phyloP scores from a whole-genome alignment of 2,888 invertebrate species.

The Drosophila prolongata region DNA sequence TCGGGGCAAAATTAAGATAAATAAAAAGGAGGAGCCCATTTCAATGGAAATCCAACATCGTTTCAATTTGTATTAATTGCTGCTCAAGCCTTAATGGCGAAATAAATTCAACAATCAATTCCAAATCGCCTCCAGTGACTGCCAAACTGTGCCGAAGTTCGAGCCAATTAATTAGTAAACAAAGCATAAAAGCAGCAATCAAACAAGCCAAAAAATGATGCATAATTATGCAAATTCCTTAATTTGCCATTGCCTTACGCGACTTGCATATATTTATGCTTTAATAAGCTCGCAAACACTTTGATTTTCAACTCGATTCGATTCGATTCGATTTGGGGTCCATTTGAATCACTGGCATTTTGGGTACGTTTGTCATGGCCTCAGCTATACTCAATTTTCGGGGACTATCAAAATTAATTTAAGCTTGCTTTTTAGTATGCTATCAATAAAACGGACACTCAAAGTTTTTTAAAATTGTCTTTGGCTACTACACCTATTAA shows the following conservation, averaged over 20 bases:
- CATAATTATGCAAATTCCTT: conserved; percentile 75
- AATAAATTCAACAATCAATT: conserved; percentile 35
- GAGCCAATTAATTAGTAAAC: conserved; percentile 72
- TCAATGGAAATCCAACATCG: conserved; percentile 42
- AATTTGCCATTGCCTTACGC: conserved; percentile 54
- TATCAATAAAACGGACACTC: no score
- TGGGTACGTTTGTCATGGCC: conserved; percentile 7
- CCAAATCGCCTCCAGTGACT: conserved; percentile 13
- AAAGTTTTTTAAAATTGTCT: no score
- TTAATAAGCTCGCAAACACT: conserved; percentile 33
- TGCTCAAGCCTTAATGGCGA: conserved; percentile 47
- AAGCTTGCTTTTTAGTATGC: background rate
- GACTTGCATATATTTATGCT: conserved; percentile 56
- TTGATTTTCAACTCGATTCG: conserved; percentile 23
- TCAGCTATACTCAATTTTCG: background rate
- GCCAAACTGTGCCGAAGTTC: conserved; percentile 30
- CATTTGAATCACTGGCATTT: conserved; percentile 12
- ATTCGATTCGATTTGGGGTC: conserved; percentile 33
- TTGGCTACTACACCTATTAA: no score
- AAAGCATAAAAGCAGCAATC: conserved; percentile 66
- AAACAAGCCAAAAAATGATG: conserved; percentile 54
- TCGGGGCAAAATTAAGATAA: conserved; percentile 14
- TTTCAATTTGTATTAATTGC: conserved; percentile 70
- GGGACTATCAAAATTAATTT: background rate
- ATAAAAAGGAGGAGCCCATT: conserved; percentile 33